phyloP scores from a whole-genome alignment of 2,113 vertebrate genomes.

The Plestiodon gilberti region DNA sequence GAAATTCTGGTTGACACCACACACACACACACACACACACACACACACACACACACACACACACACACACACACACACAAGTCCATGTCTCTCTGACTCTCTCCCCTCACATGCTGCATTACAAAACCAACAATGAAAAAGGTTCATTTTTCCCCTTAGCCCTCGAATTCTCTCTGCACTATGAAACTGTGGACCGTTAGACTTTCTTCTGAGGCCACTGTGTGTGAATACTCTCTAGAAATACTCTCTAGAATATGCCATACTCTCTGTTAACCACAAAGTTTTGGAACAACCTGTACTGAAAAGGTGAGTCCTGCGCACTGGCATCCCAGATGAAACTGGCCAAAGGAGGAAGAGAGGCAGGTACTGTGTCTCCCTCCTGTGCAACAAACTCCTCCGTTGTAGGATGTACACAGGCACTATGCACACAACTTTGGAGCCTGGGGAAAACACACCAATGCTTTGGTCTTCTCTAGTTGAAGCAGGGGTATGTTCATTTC shows the following conservation, averaged over 20 bases:
- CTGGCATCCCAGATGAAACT: conserved; percentile 4
- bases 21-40: neutral
- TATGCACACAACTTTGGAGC: fast-evolving
- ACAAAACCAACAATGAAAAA: neutral
- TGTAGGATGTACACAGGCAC: fast-evolving
- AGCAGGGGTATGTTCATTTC: fast-evolving
- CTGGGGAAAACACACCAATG: fast-evolving
- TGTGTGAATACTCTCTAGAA: conserved; percentile 32
- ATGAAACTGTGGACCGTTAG: conserved; percentile 17
- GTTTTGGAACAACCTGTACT: neutral
- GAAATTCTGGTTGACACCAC: neutral
- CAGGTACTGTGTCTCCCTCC: fast-evolving
- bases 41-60: neutral
- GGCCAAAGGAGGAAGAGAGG: neutral
- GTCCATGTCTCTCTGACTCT: neutral
- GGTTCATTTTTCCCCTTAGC: fast-evolving
- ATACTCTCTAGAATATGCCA: neutral
- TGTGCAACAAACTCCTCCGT: neutral
- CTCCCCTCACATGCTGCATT: neutral
- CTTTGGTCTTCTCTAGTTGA: fast-evolving
- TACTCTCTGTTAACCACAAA: conserved; percentile 15
- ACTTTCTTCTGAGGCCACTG: conserved; percentile 45
- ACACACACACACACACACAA: neutral
- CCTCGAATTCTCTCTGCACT: neutral
- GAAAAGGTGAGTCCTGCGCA: conserved; percentile 31